Evolutionary conservation across 1,140 invertebrate genomes (phyloP).

Genomic region (Amyelois transitella): DNA sequence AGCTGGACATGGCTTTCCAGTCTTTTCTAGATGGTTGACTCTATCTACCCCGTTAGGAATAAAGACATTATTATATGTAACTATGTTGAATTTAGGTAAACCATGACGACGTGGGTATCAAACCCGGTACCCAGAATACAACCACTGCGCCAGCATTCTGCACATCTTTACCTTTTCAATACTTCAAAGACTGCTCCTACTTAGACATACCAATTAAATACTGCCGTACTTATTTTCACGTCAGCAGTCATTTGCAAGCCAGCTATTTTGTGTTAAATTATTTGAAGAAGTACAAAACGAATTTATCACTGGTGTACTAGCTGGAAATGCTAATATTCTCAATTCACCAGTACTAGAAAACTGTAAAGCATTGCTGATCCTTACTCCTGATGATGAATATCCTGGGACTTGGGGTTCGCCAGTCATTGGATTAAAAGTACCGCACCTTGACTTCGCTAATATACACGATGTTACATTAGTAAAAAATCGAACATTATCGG

Average conservation of each 20-base stretch:
- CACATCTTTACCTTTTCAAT: too few species aligned
- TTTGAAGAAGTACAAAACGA: slow-evolving; percentile 53
- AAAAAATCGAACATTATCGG: slow-evolving; percentile 70
- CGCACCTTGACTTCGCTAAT: slow-evolving; percentile 72
- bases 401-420: slow-evolving; percentile 74
- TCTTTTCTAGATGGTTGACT: too few species aligned
- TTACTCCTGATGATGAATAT: slow-evolving; percentile 39
- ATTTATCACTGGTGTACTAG: slow-evolving; percentile 44
- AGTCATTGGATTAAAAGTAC: slow-evolving; percentile 74
- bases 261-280: slow-evolving; percentile 60
- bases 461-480: slow-evolving; percentile 76
- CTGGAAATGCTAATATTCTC: slow-evolving; percentile 68
- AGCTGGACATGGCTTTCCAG: too few species aligned
- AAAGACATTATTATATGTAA: too few species aligned
- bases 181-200: too few species aligned
- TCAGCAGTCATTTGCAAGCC: slow-evolving; percentile 60
- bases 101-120: too few species aligned
- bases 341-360: slow-evolving; percentile 72
- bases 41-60: too few species aligned
- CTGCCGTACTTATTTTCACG: not conserved
- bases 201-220: not conserved
- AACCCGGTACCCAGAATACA: too few species aligned
- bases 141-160: too few species aligned
- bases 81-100: too few species aligned
- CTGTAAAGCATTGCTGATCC: slow-evolving; percentile 71